phyloP scores from a whole-genome alignment of 2,888 invertebrate species.

The Dynastes tityus region DNA sequence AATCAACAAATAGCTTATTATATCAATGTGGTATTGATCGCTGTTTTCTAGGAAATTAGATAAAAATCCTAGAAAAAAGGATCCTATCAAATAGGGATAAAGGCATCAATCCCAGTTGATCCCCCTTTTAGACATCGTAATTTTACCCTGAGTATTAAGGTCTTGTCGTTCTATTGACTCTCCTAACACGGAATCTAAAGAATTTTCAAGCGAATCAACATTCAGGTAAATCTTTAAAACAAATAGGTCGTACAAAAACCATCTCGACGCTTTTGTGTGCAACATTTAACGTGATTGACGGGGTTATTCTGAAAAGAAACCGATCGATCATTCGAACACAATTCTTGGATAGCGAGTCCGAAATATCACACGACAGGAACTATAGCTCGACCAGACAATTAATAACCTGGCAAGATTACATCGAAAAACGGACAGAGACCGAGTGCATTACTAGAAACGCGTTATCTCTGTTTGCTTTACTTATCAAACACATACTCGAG shows the following conservation, averaged over 20 bases:
- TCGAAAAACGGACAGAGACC: conserved; percentile 16
- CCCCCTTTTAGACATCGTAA: not conserved
- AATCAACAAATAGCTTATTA: too few species aligned
- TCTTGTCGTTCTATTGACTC: not conserved
- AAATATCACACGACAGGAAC: conserved; percentile 33
- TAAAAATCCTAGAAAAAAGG: not conserved
- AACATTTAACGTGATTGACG: conserved; percentile 9
- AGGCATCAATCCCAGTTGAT: not conserved
- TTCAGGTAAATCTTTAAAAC: conserved; percentile 3
- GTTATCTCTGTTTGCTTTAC: conserved; percentile 41
- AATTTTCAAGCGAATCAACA: not conserved
- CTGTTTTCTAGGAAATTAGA: conserved; percentile 1
- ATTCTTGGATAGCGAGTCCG: conserved; percentile 10
- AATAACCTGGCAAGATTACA: conserved; percentile 21
- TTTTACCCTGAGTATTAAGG: not conserved
- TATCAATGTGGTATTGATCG: not conserved
- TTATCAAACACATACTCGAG: conserved; percentile 38
- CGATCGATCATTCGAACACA: conserved; percentile 10
- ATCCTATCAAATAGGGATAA: not conserved
- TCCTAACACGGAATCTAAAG: not conserved
- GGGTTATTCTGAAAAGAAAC: not conserved
- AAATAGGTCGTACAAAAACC: not conserved
- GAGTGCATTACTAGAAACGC: conserved; percentile 25
- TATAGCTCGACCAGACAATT: conserved; percentile 17
- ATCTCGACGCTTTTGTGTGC: not conserved